Evolutionary conservation across 2,797 vertebrate genomes (phyloP).

Genomic region (Paedocypris micromegethes): DNA sequence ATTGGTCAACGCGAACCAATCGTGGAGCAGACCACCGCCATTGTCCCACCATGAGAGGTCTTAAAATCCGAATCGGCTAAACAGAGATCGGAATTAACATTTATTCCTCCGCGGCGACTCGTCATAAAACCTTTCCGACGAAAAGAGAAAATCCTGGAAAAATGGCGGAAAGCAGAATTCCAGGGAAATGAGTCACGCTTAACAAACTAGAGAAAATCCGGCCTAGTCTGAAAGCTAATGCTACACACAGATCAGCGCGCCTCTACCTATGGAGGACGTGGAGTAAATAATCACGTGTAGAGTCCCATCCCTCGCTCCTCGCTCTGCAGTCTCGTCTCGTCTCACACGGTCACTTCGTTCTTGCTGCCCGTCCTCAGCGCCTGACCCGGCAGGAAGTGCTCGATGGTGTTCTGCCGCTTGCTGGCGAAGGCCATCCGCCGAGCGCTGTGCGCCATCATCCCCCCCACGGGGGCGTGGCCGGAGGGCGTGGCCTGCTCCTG

Average conservation of each 20-base stretch:
- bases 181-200: no score
- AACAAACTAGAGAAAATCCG: conserved; percentile 12
- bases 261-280: conserved; percentile 41
- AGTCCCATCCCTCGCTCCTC: conserved; percentile 32
- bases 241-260: conserved; percentile 48
- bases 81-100: no score
- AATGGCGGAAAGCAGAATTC: no score
- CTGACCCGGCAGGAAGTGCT: conserved; percentile 82
- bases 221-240: conserved; percentile 47
- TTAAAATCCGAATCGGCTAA: no score
- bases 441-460: conserved; percentile 55
- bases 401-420: conserved; percentile 85
- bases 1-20: no score
- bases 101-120: no score
- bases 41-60: no score
- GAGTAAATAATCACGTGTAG: conserved; percentile 22
- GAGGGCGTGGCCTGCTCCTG: conserved; percentile 59
- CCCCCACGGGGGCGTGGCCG: conserved; percentile 46
- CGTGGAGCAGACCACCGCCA: no score
- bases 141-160: no score
- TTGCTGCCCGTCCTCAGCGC: conserved; percentile 83
- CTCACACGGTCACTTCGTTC: conserved; percentile 86
- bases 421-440: conserved; percentile 78
- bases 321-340: conserved; percentile 33
- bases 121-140: no score